phyloP scores from a whole-genome alignment of 2,888 invertebrate species.

The Hemaris fuciformis region DNA sequence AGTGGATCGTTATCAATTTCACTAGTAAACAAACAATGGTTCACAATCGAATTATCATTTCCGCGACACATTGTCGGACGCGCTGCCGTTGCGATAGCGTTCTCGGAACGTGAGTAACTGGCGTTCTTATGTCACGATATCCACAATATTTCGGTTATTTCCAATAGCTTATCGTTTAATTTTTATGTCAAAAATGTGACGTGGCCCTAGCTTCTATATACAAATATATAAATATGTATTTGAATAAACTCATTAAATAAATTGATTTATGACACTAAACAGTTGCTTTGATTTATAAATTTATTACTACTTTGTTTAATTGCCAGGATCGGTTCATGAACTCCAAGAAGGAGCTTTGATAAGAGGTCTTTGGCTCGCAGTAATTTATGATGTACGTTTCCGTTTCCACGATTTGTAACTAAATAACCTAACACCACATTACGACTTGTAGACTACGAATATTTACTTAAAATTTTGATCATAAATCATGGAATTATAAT shows the following conservation, averaged over 20 bases:
- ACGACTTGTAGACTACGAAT: background rate
- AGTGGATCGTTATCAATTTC: background rate
- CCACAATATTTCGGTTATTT: too few relatives aligned
- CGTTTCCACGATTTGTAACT: background rate
- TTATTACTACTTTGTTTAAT: background rate
- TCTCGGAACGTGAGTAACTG: background rate
- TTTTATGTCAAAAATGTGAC: too few relatives aligned
- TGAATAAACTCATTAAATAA: too few relatives aligned
- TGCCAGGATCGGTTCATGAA: background rate
- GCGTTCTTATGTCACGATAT: too few relatives aligned
- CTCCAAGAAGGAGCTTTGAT: background rate
- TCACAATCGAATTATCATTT: background rate
- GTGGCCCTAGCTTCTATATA: too few relatives aligned
- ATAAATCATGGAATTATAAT: too few relatives aligned
- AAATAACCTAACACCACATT: background rate
- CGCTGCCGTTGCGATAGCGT: background rate
- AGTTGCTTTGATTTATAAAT: too few relatives aligned
- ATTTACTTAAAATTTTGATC: background rate
- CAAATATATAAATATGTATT: too few relatives aligned
- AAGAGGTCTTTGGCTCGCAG: background rate
- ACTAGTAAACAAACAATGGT: background rate
- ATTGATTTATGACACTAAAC: too few relatives aligned
- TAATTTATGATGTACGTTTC: background rate
- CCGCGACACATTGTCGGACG: background rate
- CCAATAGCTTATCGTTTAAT: too few relatives aligned